A percentile compares a stretch with the other conserved stretches of the same genome.
Evolutionary conservation across 2,888 invertebrate species (phyloP).

Genomic region (Troilus luridus): DNA sequence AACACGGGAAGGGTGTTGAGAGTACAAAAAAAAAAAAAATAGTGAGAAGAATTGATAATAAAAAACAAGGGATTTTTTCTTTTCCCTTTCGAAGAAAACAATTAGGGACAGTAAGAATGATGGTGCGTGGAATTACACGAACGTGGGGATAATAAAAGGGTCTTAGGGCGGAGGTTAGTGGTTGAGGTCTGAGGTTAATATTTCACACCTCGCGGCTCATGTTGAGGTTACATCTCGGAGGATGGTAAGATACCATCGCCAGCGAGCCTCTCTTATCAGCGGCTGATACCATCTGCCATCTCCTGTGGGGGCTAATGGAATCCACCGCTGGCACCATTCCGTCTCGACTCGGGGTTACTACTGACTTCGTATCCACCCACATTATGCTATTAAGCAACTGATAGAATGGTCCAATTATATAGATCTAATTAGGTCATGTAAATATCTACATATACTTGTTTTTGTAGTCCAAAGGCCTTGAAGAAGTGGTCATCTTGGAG

Average conservation of each 20-base stretch:
- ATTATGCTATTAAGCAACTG: no score
- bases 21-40: neutral
- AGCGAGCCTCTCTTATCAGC: neutral
- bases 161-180: neutral
- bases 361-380: no score
- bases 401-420: no score
- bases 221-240: neutral
- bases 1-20: neutral
- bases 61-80: neutral
- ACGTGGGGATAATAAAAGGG: neutral
- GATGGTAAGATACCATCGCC: neutral
- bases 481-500: no score
- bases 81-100: neutral
- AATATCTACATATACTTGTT: no score
- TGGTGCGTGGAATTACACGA: neutral
- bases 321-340: no score
- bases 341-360: no score
- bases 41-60: neutral
- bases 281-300: neutral
- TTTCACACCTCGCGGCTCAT: neutral
- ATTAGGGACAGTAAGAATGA: neutral
- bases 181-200: constrained; percentile 16
- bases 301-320: no score
- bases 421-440: no score
- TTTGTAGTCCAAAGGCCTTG: no score